phyloP scores from a whole-genome alignment of 2,888 invertebrate species.

The Congeria kusceri region DNA sequence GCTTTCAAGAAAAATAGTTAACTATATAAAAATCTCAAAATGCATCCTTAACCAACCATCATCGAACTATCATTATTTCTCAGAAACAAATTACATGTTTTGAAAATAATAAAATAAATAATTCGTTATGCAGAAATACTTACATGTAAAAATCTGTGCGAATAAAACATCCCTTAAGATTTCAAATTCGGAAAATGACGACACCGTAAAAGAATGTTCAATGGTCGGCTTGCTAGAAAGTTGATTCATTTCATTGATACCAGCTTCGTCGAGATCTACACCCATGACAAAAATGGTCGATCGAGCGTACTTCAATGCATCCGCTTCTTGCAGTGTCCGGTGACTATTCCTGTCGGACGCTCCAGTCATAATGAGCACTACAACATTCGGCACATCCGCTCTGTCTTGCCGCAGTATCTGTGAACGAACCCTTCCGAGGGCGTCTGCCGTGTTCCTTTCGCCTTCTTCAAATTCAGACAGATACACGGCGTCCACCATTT shows the following conservation, averaged over 20 bases:
- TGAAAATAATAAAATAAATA: no score
- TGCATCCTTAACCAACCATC: no score
- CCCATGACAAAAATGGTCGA: constrained; percentile 74
- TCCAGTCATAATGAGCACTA: constrained; percentile 71
- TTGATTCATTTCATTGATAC: constrained; percentile 54
- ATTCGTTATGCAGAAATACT: constrained; percentile 25
- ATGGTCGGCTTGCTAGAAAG: constrained; percentile 65
- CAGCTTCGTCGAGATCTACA: constrained; percentile 47
- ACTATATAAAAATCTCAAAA: background rate
- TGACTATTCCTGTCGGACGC: constrained; percentile 64
- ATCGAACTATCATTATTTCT: no score
- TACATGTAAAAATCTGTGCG: constrained; percentile 71
- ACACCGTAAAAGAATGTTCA: constrained; percentile 64
- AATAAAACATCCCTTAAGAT: constrained; percentile 69
- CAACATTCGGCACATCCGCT: constrained; percentile 66
- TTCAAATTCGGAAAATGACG: constrained; percentile 58
- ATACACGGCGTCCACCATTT: constrained; percentile 57
- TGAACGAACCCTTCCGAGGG: constrained; percentile 64
- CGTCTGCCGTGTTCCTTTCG: constrained; percentile 69
- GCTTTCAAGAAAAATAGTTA: background rate
- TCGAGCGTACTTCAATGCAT: constrained; percentile 66
- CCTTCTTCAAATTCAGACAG: constrained; percentile 58
- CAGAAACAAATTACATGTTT: background rate
- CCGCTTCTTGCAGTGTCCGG: constrained; percentile 66
- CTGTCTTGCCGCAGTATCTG: constrained; percentile 67